Conservation (phyloP, 2,113 vertebrate genomes). For the Corythornis vintsioides region DNA sequence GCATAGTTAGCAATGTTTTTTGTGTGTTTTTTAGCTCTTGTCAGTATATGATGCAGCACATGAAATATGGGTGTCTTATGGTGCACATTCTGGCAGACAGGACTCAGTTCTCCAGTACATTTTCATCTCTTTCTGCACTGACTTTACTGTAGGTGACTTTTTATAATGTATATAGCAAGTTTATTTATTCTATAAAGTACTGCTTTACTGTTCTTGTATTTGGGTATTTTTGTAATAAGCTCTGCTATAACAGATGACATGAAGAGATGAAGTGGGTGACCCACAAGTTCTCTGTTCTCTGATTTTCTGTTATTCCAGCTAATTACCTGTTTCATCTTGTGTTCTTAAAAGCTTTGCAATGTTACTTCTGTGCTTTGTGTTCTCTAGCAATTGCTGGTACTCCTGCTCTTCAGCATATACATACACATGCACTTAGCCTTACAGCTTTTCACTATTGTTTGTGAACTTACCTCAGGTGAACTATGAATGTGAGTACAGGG, state of each 20-base stretch:
- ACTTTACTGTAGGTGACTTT: not conserved
- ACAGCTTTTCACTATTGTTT: not conserved
- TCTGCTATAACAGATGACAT: not conserved
- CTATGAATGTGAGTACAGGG: not conserved
- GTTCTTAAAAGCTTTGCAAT: not conserved
- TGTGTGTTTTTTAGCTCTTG: not conserved
- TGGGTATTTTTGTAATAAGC: not conserved
- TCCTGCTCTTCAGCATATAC: not conserved
- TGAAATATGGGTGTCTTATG: not conserved
- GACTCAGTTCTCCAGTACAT: not conserved
- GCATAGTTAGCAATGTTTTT: not conserved
- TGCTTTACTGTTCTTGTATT: not conserved
- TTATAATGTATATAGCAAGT: not conserved
- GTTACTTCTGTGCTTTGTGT: not conserved
- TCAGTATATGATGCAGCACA: not conserved
- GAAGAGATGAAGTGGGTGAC: not conserved
- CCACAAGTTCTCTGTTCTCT: not conserved
- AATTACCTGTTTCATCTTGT: not conserved
- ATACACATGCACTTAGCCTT: not conserved
- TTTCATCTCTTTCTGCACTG: constrained; percentile 17
- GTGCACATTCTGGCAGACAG: not conserved
- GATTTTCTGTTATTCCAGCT: not conserved
- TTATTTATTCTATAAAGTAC: constrained; percentile 22
- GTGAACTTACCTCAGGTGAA: not conserved
- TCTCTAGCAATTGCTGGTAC: not conserved